phyloP scores from a whole-genome alignment of 2,888 invertebrate species.

The Xanthorhoe designata region DNA sequence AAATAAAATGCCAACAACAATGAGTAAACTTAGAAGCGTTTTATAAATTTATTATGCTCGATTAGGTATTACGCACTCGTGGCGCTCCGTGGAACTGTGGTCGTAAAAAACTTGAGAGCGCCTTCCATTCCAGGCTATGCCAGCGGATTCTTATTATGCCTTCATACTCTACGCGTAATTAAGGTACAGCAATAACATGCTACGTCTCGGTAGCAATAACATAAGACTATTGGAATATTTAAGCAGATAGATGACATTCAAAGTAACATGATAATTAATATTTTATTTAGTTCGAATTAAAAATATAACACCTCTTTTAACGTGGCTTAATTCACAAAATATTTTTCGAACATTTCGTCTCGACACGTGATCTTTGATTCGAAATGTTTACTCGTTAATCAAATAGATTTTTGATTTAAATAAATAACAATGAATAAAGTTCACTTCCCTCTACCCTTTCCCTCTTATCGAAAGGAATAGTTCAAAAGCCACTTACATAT shows the following conservation, averaged over 20 bases:
- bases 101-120: slow-evolving; percentile 60
- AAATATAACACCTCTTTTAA: too few relatives aligned
- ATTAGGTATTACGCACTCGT: slow-evolving; percentile 59
- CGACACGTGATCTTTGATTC: too few relatives aligned
- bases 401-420: background rate
- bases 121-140: slow-evolving; percentile 49
- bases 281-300: slow-evolving; percentile 7
- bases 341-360: too few relatives aligned
- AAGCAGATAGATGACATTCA: slow-evolving; percentile 23
- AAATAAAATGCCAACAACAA: slow-evolving; percentile 49
- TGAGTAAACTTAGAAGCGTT: slow-evolving; percentile 54
- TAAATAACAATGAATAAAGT: background rate
- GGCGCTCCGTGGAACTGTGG: slow-evolving; percentile 56
- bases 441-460: background rate
- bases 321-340: too few relatives aligned
- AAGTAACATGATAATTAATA: slow-evolving; percentile 18
- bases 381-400: too few relatives aligned
- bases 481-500: slow-evolving; percentile 1
- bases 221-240: slow-evolving; percentile 28
- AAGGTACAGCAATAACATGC: slow-evolving; percentile 33
- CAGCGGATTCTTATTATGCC: slow-evolving; percentile 41
- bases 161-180: slow-evolving; percentile 29
- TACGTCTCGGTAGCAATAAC: slow-evolving; percentile 25
- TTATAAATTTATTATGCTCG: slow-evolving; percentile 60
- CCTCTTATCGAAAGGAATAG: background rate